A percentile compares a stretch with the other conserved stretches of the same genome.
Conservation (phyloP, 2,888 invertebrate genomes). For the Copidosoma aretas region DNA sequence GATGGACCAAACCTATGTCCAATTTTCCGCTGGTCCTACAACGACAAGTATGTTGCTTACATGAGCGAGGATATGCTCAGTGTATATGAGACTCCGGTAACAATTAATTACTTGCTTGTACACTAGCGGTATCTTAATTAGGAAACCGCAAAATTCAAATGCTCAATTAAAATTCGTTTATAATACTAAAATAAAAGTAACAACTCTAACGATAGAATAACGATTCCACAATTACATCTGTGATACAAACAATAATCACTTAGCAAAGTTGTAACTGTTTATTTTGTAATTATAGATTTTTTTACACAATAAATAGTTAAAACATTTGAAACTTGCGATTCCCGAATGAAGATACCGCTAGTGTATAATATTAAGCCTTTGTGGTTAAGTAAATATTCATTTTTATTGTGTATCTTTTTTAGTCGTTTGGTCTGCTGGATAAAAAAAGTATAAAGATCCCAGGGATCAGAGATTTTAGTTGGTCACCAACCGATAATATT, state of each 20-base stretch:
- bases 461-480: conserved; percentile 92
- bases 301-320: too few species aligned
- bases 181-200: too few species aligned
- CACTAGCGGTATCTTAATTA: too few species aligned
- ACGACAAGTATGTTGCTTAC: conserved; percentile 93
- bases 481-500: conserved; percentile 97
- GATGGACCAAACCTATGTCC: conserved; percentile 89
- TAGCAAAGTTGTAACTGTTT: too few species aligned
- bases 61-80: conserved; percentile 85
- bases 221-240: too few species aligned
- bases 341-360: neutral
- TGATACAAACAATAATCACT: too few species aligned
- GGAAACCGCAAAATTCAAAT: too few species aligned
- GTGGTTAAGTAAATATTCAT: neutral
- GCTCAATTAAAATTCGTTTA: too few species aligned
- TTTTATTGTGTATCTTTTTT: conserved; percentile 46
- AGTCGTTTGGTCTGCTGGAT: conserved; percentile 90
- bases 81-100: conserved; percentile 91
- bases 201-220: too few species aligned
- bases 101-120: conserved; percentile 50
- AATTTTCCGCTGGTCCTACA: conserved; percentile 96
- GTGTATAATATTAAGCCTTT: neutral
- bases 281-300: too few species aligned
- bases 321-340: too few species aligned
- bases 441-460: conserved; percentile 92